Base-by-base conservation (phyloP, 2,888 invertebrate species). In the Dromius quadrimaculatus region DNA sequence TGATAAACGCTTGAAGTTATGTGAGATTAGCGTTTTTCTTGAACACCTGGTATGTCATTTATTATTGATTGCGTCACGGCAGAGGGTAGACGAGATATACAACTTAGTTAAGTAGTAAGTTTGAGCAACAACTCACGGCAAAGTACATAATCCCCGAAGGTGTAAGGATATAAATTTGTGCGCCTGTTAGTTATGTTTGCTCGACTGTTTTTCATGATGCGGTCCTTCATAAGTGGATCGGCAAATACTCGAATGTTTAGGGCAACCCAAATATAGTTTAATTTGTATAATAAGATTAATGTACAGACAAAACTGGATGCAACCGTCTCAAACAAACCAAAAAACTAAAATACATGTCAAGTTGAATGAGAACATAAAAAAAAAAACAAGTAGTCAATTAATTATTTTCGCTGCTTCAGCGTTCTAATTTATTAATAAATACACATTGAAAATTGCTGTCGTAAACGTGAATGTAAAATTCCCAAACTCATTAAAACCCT, bases 71-170 rank as follows among this genome's bases (percentile, higher is more conserved):
- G 50, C 50, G 50, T 54, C 50, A 54, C 50, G 28, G 9, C 50
- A 15, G 15, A 36, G 36, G 36, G 57, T 36, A 15, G 36, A n/a
- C n/a, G 59, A 59, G 36, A 59, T 57, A 57, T 15, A 36, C 36
- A 59, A 59, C 19, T 59, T 59, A 59, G 59, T 59, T 59, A 59
- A 59, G 59, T 59, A 59, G 36, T 34, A 36, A 59, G 59, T 59
- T 59, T 34, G 59, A 36, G 34, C 15, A 59, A 59, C 59, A 59
- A 59, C 59, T 59, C 36, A 59, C 59, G 20, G 36, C 19, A 59
- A 59, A 59, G 59, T 59, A 59, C 36, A 36, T 59, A 59, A 59
- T 59, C 36, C 59, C 59, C 20, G 5, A 59, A 36, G 59, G 59
- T 59, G 59, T 19, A 20, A 36, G 36, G 59, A 59, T 59, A 59